Conservation (phyloP, 2,888 invertebrate species). For the Eilema sororculum region DNA sequence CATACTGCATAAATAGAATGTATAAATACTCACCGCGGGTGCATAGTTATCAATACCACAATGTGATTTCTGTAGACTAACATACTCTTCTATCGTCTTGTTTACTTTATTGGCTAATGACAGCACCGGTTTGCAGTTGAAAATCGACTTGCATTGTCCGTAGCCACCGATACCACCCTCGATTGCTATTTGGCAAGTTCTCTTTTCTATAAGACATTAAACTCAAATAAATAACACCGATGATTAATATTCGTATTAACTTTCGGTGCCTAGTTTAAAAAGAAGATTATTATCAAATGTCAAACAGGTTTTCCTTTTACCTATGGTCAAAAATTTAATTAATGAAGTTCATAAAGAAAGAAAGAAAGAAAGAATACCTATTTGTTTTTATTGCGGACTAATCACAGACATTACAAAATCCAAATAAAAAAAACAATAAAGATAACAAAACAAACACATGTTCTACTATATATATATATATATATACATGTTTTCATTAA, state of each 20-base stretch:
- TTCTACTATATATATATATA: too few relatives aligned
- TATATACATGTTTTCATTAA: too few relatives aligned
- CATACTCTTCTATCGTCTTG: slow-evolving; percentile 71
- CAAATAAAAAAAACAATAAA: too few relatives aligned
- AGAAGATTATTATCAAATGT: too few relatives aligned
- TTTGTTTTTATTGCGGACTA: too few relatives aligned
- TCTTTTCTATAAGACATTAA: slow-evolving; percentile 13
- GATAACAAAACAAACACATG: too few relatives aligned
- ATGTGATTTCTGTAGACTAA: slow-evolving; percentile 68
- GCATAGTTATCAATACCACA: slow-evolving; percentile 64
- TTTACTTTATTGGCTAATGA: slow-evolving; percentile 57
- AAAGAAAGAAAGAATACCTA: too few relatives aligned
- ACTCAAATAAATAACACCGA: not conserved
- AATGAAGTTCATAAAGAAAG: too few relatives aligned
- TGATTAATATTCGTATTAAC: not conserved
- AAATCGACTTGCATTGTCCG: slow-evolving; percentile 74
- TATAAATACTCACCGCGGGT: slow-evolving; percentile 61
- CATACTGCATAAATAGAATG: not conserved
- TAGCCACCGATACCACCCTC: slow-evolving; percentile 48
- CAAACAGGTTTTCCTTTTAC: not conserved
- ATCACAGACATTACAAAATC: too few relatives aligned
- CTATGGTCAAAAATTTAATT: too few relatives aligned
- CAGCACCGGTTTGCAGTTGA: slow-evolving; percentile 69
- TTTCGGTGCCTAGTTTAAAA: not conserved
- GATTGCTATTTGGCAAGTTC: slow-evolving; percentile 68